These are phyloP conservation scores for Ceratitis capitata DNA, from an alignment of 1,140 invertebrate species.

Conservation along the genomic window DNA sequence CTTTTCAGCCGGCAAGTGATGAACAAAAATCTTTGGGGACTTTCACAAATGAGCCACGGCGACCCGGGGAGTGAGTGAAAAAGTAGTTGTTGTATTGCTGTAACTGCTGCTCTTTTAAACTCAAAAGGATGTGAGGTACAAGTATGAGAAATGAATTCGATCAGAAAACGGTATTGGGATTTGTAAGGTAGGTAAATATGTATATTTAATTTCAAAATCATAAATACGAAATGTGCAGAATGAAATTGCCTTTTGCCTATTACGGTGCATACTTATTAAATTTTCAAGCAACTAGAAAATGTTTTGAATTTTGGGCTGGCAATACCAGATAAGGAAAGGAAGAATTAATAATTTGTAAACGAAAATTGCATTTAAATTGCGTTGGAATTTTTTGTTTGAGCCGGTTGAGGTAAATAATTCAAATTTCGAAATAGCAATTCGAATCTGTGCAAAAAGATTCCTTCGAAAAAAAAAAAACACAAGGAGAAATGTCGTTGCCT, in stretches of 20 bases:
- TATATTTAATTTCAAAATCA: neutral
- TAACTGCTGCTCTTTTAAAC: neutral
- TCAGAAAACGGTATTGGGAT: neutral
- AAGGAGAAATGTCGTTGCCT: too few species aligned
- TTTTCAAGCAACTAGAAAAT: neutral
- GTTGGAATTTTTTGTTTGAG: neutral
- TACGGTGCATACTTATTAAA: neutral
- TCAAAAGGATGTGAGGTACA: neutral
- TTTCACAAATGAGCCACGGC: neutral
- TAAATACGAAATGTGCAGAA: neutral
- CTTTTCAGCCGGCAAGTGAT: neutral
- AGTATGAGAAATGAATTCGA: neutral
- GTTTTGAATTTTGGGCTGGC: neutral
- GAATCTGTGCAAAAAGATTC: too few species aligned
- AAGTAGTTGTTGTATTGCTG: neutral
- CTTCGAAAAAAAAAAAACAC: too few species aligned
- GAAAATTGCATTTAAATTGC: neutral
- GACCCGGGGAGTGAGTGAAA: neutral
- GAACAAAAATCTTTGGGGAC: conserved; percentile 10
- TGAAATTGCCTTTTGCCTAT: neutral
- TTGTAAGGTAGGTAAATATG: neutral
- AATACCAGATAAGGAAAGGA: neutral
- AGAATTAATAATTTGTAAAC: neutral
- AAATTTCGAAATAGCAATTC: too few species aligned
- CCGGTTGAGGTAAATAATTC: too few species aligned